A percentile compares a stretch with the other conserved stretches of the same genome.
phyloP scores from a whole-genome alignment of 2,888 invertebrate genomes.

The Teleogryllus oceanicus region DNA sequence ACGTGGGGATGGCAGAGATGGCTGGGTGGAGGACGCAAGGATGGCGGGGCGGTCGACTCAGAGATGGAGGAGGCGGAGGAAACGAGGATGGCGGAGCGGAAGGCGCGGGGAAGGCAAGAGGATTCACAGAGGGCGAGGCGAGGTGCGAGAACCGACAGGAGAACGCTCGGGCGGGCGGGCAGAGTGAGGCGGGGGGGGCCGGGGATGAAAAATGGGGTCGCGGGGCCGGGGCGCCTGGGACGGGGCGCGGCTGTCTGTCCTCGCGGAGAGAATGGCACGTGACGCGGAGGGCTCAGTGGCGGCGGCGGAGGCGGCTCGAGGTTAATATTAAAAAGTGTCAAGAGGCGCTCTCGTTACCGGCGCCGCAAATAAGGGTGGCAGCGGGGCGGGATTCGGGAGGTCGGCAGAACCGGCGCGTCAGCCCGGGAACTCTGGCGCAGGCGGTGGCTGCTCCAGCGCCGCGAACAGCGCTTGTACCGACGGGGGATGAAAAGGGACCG shows the following conservation, averaged over 20 bases:
- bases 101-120: neutral
- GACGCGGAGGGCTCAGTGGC: neutral
- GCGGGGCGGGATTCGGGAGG: neutral
- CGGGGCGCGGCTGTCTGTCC: neutral
- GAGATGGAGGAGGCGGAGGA: no score
- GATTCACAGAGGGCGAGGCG: neutral
- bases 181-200: neutral
- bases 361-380: slow-evolving; percentile 10
- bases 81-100: neutral
- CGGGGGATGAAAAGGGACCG: no score
- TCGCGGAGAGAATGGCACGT: slow-evolving; percentile 8
- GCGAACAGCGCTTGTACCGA: no score
- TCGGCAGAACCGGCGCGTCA: no score
- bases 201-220: neutral
- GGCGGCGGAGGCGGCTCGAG: neutral
- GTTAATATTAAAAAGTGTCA: slow-evolving; percentile 18
- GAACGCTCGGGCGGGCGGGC: neutral
- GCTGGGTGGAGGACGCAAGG: no score
- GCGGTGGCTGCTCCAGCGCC: no score
- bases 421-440: no score
- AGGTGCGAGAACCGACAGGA: neutral
- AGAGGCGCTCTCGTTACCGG: slow-evolving; percentile 4
- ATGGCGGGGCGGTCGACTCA: no score
- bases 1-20: no score
- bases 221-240: neutral